Evolutionary conservation across 2,797 vertebrate species (phyloP).

Genomic region (Sebastiscus albofasciatus): DNA sequence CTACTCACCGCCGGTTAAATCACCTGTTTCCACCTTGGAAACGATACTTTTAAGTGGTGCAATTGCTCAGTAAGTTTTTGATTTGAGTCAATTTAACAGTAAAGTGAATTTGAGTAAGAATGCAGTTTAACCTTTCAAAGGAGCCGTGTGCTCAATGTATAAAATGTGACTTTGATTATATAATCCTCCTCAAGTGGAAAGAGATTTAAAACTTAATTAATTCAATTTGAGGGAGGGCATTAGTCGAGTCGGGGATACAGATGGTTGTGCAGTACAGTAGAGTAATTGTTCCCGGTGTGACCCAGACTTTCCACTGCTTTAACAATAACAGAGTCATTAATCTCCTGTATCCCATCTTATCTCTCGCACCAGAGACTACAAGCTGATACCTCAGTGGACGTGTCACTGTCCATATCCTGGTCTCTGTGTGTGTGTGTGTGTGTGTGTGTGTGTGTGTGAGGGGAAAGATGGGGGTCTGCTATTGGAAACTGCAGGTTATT

Average conservation of each 20-base stretch:
- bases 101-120: not conserved
- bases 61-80: not conserved
- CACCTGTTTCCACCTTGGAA: constrained; percentile 16
- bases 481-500: constrained; percentile 34
- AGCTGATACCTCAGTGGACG: constrained; percentile 37
- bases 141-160: not conserved
- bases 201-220: constrained; percentile 34
- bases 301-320: constrained; percentile 68
- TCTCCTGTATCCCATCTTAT: constrained; percentile 67
- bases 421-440: not conserved
- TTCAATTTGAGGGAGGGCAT: constrained; percentile 25
- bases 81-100: not conserved
- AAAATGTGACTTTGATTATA: constrained; percentile 26
- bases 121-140: constrained; percentile 11
- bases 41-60: not conserved
- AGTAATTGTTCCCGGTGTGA: constrained; percentile 48
- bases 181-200: constrained; percentile 38
- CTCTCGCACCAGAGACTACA: constrained; percentile 43
- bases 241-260: constrained; percentile 32
- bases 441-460: not conserved
- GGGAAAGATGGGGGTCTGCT: constrained; percentile 22
- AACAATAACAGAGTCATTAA: constrained; percentile 75
- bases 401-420: constrained; percentile 57
- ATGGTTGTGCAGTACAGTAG: constrained; percentile 26
- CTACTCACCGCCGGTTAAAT: not conserved